Conservation (phyloP, 2,113 vertebrate species). For the Nyctereutes procyonoides region DNA sequence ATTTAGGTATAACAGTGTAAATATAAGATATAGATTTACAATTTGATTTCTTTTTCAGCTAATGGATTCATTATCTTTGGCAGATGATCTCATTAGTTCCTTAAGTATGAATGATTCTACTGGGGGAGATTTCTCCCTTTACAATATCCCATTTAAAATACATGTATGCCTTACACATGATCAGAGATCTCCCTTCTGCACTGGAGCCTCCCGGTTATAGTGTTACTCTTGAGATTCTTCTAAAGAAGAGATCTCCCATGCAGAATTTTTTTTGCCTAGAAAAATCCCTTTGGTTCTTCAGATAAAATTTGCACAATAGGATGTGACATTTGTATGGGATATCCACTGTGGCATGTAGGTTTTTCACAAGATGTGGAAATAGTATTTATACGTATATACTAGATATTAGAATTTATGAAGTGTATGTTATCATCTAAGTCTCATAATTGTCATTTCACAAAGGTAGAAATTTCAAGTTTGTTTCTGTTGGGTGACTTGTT, state of each 20-base stretch:
- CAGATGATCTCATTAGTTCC: slow-evolving; percentile 74
- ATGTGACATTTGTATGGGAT: background rate
- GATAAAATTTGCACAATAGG: background rate
- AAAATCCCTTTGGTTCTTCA: slow-evolving; percentile 37
- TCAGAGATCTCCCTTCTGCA: background rate
- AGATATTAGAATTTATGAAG: background rate
- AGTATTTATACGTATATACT: background rate
- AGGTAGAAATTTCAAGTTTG: slow-evolving; percentile 20
- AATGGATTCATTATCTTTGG: slow-evolving; percentile 81
- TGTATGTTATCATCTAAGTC: background rate
- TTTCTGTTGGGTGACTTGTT: background rate
- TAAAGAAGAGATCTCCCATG: background rate
- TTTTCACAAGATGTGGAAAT: background rate
- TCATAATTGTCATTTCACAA: slow-evolving; percentile 2
- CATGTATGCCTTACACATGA: background rate
- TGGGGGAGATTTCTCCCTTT: slow-evolving; percentile 61
- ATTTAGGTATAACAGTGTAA: slow-evolving; percentile 62
- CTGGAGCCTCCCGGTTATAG: background rate
- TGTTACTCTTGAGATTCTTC: slow-evolving; percentile 41
- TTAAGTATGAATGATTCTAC: slow-evolving; percentile 77
- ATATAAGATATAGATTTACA: slow-evolving; percentile 72
- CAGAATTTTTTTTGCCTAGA: background rate
- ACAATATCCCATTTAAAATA: slow-evolving; percentile 60
- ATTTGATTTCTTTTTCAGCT: slow-evolving; percentile 78
- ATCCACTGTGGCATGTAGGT: background rate